phyloP scores from a whole-genome alignment of 1,140 invertebrate genomes.

The Zaprionus camerounensis region DNA sequence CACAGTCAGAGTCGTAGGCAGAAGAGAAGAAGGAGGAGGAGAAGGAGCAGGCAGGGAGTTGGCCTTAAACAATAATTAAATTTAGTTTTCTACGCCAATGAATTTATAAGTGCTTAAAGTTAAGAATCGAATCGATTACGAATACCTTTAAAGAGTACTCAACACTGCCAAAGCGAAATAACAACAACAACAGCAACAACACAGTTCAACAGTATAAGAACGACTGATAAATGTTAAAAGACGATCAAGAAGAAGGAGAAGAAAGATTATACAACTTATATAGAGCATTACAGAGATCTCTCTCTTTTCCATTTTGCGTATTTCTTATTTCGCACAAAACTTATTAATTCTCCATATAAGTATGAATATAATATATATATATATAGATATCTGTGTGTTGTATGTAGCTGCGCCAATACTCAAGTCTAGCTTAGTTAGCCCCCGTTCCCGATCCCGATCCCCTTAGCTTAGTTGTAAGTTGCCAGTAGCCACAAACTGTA shows the following conservation, averaged over 20 bases:
- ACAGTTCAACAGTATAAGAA: conserved; percentile 64
- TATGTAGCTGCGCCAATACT: conserved; percentile 34
- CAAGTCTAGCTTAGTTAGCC: conserved; percentile 41
- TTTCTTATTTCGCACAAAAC: conserved; percentile 40
- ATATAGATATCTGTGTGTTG: conserved; percentile 36
- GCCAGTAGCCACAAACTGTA: conserved; percentile 39
- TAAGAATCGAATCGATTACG: conserved; percentile 34
- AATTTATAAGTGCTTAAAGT: conserved; percentile 54
- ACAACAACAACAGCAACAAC: conserved; percentile 27
- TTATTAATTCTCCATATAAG: conserved; percentile 12
- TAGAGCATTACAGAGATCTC: conserved; percentile 11
- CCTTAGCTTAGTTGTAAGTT: conserved; percentile 49
- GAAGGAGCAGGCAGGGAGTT: conserved; percentile 23
- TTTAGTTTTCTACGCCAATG: conserved; percentile 62
- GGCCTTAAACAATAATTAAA: conserved; percentile 42
- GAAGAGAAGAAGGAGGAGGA: background rate
- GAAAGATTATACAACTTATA: conserved; percentile 18
- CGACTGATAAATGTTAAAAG: conserved; percentile 63
- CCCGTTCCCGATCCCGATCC: background rate
- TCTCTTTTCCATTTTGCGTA: conserved; percentile 11
- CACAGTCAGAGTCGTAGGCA: conserved; percentile 18
- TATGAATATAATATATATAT: conserved; percentile 10
- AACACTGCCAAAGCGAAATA: conserved; percentile 75
- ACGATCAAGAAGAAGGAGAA: background rate
- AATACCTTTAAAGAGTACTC: conserved; percentile 51